A percentile compares a stretch with the other conserved stretches of the same genome.
Evolutionary conservation across 2,113 vertebrate genomes (phyloP).

Genomic region (Pagrus major): DNA sequence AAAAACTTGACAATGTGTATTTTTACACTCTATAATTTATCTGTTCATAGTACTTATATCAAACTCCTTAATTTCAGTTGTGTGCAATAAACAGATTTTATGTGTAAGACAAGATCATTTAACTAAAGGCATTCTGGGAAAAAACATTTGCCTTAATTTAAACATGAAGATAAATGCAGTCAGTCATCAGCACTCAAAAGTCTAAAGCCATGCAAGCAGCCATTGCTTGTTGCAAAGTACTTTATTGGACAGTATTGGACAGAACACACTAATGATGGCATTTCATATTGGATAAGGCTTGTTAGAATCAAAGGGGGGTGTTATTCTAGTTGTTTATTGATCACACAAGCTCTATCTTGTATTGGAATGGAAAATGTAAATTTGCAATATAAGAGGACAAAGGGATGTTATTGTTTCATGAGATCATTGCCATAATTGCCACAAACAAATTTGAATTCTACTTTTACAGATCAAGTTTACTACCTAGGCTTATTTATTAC

Average conservation of each 20-base stretch:
- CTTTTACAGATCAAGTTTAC: background rate
- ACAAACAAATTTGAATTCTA: background rate
- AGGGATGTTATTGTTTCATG: background rate
- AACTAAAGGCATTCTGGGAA: background rate
- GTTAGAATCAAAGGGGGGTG: no score
- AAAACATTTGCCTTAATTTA: background rate
- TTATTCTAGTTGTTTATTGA: background rate
- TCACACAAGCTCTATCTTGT: background rate
- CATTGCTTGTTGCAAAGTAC: background rate
- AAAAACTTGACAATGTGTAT: background rate
- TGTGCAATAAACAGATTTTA: slow-evolving; percentile 14
- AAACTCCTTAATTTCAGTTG: background rate
- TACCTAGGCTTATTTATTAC: background rate
- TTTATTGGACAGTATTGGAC: background rate
- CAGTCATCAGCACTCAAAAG: background rate
- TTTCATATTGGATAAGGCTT: no score
- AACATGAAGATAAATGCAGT: background rate
- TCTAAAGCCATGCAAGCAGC: background rate
- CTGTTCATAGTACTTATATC: background rate
- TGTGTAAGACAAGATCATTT: background rate
- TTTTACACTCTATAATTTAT: background rate
- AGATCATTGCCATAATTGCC: background rate
- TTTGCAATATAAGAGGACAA: background rate
- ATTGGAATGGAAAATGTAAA: background rate
- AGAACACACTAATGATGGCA: background rate